These are phyloP conservation scores for Danaus plexippus DNA, from an alignment of 1,140 invertebrate genomes.

Conservation along the genomic window DNA sequence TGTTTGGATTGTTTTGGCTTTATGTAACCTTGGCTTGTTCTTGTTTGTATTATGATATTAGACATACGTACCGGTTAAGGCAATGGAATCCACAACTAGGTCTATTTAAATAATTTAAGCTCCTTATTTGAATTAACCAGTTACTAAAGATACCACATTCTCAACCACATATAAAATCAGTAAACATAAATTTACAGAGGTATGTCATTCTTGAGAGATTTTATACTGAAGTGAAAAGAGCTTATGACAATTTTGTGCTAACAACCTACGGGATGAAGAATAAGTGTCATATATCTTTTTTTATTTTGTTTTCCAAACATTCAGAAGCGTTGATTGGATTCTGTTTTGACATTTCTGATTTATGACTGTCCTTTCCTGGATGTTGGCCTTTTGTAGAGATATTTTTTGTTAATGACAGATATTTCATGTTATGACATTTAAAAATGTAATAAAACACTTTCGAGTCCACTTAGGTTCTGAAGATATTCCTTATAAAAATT, in stretches of 20 bases:
- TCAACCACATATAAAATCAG: too few species aligned
- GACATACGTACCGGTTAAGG: too few species aligned
- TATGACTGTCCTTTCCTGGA: conserved; percentile 17
- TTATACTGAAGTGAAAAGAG: not conserved
- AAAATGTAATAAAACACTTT: conserved; percentile 1
- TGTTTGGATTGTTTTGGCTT: conserved; percentile 20
- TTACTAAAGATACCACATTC: too few species aligned
- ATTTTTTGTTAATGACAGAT: conserved; percentile 1
- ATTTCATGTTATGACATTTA: not conserved
- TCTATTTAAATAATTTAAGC: too few species aligned
- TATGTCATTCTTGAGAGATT: not conserved
- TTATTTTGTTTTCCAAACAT: conserved; percentile 33
- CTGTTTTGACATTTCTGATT: conserved; percentile 43
- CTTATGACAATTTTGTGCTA: conserved; percentile 1
- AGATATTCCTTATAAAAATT: not conserved
- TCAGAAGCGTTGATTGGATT: conserved; percentile 46
- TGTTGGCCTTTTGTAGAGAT: conserved; percentile 5
- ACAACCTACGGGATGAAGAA: conserved; percentile 24
- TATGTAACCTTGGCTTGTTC: conserved; percentile 7
- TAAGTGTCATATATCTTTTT: conserved; percentile 22
- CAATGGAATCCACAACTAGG: too few species aligned
- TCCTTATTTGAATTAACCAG: too few species aligned
- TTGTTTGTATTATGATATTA: not conserved
- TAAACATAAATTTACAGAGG: too few species aligned
- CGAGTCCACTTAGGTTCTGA: too few species aligned